Percentiles rank a stretch among this genome's conserved stretches.
Evolutionary conservation across 2,888 invertebrate genomes (phyloP).

Genomic region (Trissoscelio sp.): DNA sequence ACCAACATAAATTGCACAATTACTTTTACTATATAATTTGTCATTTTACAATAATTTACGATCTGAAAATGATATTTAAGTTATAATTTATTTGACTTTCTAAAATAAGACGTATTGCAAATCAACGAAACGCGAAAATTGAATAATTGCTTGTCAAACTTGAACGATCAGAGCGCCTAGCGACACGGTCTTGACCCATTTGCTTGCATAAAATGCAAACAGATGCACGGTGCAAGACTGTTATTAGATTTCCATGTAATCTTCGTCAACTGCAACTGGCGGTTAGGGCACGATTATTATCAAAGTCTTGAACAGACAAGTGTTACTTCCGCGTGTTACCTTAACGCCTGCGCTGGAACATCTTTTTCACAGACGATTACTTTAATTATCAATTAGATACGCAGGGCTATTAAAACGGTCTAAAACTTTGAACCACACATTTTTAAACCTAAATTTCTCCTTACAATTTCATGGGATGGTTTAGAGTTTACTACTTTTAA

Average conservation of each 20-base stretch:
- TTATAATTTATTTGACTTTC: neutral
- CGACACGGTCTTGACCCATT: slow-evolving; percentile 78
- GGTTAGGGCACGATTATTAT: slow-evolving; percentile 46
- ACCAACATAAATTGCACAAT: neutral
- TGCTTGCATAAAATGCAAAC: slow-evolving; percentile 62
- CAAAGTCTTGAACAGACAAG: slow-evolving; percentile 31
- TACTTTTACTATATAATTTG: neutral
- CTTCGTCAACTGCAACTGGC: slow-evolving; percentile 43
- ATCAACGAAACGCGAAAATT: slow-evolving; percentile 25
- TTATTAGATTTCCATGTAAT: slow-evolving; percentile 57
- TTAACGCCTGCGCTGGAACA: slow-evolving; percentile 8
- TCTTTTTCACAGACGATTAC: slow-evolving; percentile 28
- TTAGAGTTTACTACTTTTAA: too few species aligned
- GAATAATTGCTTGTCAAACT: slow-evolving; percentile 43
- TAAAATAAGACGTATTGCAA: slow-evolving; percentile 8
- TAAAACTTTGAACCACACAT: slow-evolving; percentile 1
- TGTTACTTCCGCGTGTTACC: slow-evolving; percentile 54
- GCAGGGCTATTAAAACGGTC: slow-evolving; percentile 18
- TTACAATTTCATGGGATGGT: too few species aligned
- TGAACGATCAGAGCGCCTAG: slow-evolving; percentile 29
- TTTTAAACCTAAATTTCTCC: neutral
- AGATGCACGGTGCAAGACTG: slow-evolving; percentile 42
- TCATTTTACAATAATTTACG: neutral
- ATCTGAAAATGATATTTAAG: neutral
- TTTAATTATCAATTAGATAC: slow-evolving; percentile 47